A percentile compares a stretch with the other conserved stretches of the same genome.
Evolutionary conservation across 2,797 vertebrate species (phyloP).

Genomic region (Cirrhinus molitorella): DNA sequence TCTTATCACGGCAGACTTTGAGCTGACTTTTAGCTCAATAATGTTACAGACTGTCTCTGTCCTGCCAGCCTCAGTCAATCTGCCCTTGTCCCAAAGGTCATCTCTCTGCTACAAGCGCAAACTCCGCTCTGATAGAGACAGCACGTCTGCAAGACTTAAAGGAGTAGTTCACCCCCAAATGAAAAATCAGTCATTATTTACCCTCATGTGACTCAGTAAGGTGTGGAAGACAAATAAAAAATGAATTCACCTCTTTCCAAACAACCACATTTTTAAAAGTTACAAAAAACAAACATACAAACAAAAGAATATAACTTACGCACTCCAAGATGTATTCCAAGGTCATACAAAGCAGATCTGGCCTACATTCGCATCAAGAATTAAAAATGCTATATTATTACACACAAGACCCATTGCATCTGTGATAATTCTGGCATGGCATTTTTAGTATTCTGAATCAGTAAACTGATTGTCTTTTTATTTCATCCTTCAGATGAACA

Average conservation of each 20-base stretch:
- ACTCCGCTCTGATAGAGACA: conserved; percentile 19
- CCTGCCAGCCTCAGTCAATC: conserved; percentile 54
- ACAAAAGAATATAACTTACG: neutral
- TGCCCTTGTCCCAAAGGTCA: conserved; percentile 50
- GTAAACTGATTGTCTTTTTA: neutral
- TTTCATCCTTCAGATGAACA: neutral
- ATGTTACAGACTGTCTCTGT: conserved; percentile 43
- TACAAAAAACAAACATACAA: neutral
- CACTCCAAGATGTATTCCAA: neutral
- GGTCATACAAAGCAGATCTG: neutral
- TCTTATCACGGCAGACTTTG: conserved; percentile 41
- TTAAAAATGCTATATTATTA: neutral
- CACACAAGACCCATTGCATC: neutral
- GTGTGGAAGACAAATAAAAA: neutral
- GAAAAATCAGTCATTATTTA: neutral
- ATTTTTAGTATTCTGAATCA: neutral
- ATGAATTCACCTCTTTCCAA: neutral
- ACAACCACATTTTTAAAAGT: neutral
- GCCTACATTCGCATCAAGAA: neutral
- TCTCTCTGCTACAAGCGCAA: conserved; percentile 23
- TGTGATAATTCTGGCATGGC: neutral
- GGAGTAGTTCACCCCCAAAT: conserved; percentile 5
- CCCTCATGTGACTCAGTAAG: neutral
- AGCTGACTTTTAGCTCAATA: conserved; percentile 48
- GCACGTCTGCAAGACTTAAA: conserved; percentile 20